Conservation (phyloP, 2,113 vertebrate genomes). For the Alexandromys fortis region DNA sequence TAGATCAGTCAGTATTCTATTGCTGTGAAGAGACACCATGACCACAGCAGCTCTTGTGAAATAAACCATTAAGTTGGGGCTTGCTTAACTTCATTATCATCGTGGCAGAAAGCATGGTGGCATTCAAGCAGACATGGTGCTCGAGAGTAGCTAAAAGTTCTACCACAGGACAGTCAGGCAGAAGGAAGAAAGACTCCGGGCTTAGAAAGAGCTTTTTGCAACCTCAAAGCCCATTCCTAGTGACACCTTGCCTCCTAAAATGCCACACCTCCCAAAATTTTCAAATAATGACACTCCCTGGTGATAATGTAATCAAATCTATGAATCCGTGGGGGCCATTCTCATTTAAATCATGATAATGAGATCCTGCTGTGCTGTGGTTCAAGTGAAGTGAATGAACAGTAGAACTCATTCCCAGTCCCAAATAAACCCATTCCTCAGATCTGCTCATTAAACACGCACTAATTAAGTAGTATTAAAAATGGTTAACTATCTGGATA, state of each 20-base stretch:
- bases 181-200: background rate
- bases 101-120: background rate
- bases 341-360: background rate
- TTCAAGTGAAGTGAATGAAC: background rate
- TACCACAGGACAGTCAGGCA: background rate
- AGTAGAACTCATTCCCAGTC: background rate
- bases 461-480: background rate
- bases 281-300: background rate
- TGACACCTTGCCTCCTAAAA: background rate
- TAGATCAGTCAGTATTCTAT: background rate
- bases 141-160: background rate
- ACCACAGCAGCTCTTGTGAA: background rate
- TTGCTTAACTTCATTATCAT: background rate
- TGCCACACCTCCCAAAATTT: background rate
- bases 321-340: too few species aligned
- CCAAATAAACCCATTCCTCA: background rate
- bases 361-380: too few species aligned
- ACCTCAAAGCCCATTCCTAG: background rate
- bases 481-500: background rate
- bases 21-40: background rate
- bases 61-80: background rate
- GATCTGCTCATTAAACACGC: background rate
- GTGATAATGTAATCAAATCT: background rate
- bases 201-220: background rate
- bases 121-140: background rate